A percentile compares a stretch with the other conserved stretches of the same genome.
Conservation (phyloP, 2,113 vertebrate genomes). For the Seriola dumerili region DNA sequence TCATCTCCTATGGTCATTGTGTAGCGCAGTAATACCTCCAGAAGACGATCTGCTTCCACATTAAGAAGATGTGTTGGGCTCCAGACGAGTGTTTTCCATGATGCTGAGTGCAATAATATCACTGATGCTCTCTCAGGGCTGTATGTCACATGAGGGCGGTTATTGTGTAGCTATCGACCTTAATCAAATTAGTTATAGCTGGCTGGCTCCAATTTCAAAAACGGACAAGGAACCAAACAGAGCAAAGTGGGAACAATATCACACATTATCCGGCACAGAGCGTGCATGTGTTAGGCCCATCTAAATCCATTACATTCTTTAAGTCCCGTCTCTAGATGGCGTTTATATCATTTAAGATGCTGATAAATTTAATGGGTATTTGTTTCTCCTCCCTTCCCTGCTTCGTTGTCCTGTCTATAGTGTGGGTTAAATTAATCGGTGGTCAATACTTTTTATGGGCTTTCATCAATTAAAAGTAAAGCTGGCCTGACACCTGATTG, state of each 20-base stretch:
- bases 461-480: conserved; percentile 78
- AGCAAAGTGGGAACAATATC: conserved; percentile 49
- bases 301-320: conserved; percentile 66
- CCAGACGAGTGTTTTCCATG: conserved; percentile 66
- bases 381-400: conserved; percentile 43
- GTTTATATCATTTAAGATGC: conserved; percentile 79
- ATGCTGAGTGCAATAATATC: conserved; percentile 61
- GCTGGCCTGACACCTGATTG: conserved; percentile 37
- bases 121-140: conserved; percentile 48
- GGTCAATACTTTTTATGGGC: conserved; percentile 64
- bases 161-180: conserved; percentile 74
- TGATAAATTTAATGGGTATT: conserved; percentile 66
- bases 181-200: conserved; percentile 78
- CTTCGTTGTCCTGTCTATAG: conserved; percentile 54
- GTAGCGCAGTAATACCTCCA: conserved; percentile 46
- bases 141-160: conserved; percentile 60
- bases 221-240: conserved; percentile 36
- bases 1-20: conserved; percentile 64
- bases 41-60: conserved; percentile 63
- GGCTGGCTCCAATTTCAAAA: conserved; percentile 64
- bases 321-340: conserved; percentile 77
- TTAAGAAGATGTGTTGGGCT: conserved; percentile 70
- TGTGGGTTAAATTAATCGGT: conserved; percentile 72
- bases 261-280: conserved; percentile 16
- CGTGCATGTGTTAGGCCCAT: conserved; percentile 44